Evolutionary conservation across 2,888 invertebrate genomes (phyloP), one percentile per base, ranked within the genome.

Genomic region (Phortica okadai): DNA sequence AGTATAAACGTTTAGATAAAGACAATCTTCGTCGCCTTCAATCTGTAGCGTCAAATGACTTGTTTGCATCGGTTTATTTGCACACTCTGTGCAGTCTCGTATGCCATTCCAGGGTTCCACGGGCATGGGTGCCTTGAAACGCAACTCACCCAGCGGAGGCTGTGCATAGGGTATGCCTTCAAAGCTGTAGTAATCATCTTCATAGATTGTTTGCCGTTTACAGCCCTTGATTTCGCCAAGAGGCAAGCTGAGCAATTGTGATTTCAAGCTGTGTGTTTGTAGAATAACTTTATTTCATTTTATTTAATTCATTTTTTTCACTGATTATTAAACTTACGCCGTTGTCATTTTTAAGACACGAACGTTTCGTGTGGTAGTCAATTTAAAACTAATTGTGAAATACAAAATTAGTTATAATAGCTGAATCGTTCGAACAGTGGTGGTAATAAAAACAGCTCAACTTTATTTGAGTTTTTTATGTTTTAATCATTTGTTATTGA

Each of bases 11-110:
- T 93, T 93, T 25, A 93, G 83, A 83, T 92, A 92, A 10, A 93
- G 84, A 79, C 93, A 93, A 81, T 93, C 93, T 84, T 93, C 93
- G 42, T 85, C 82, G 2, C 93, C 93, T 6, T 79, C 82, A 6
- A 89, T 76, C 3, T 33, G 5, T 14, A 91, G 86, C 0, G 90
- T 84, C 5, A 85, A 54, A 0, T 81, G 7, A 73, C 86, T 84
- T 56, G 82, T 85, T 74, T 92, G 91, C 8, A 90, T 81, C 6
- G 90, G 91, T 74, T 88, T 84, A 2, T 84, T 77, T 2, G 87
- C 85, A 74, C 84, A 84, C 41, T 85, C 78, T 0, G 89, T 88
- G 6, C 92, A 91, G 77, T 93, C 91, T 76, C 89, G 79, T 0
- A 92, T 77, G 0, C 89, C 92, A 0, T 74, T 79, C 93, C 93